These are phyloP conservation scores for Meiosimyza platycephala DNA, from an alignment of 2,888 invertebrate genomes.

Conservation along the genomic window DNA sequence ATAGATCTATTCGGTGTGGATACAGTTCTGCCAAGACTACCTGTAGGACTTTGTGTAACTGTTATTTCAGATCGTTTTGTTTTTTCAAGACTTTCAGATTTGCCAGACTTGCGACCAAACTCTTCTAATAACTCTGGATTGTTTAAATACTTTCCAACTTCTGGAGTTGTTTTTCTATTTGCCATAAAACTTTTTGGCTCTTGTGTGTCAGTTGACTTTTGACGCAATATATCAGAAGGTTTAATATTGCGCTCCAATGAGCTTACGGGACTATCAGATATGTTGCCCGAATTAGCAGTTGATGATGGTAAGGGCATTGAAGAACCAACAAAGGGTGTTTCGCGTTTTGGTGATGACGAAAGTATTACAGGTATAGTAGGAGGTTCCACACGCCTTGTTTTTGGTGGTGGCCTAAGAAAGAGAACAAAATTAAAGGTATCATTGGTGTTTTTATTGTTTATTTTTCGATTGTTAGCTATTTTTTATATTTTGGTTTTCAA, in stretches of 20 bases:
- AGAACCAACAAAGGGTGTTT: conserved; percentile 56
- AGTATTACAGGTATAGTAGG: conserved; percentile 66
- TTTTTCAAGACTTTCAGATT: conserved; percentile 66
- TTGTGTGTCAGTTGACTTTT: conserved; percentile 66
- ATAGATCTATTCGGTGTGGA: conserved; percentile 51
- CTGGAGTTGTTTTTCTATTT: conserved; percentile 66
- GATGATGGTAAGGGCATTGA: conserved; percentile 58
- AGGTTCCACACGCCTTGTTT: conserved; percentile 73
- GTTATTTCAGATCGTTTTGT: conserved; percentile 58
- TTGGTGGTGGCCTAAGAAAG: conserved; percentile 72
- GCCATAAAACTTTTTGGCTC: conserved; percentile 62
- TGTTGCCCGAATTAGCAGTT: not conserved
- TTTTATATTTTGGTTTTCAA: too few relatives aligned
- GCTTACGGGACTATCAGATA: conserved; percentile 61
- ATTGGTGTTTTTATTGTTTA: not conserved
- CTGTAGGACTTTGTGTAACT: conserved; percentile 59
- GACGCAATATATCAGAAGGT: conserved; percentile 67
- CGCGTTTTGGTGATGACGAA: conserved; percentile 64
- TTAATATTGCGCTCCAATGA: conserved; percentile 67
- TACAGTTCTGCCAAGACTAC: conserved; percentile 64
- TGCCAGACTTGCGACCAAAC: conserved; percentile 64
- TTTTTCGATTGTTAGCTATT: not conserved
- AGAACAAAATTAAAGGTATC: conserved; percentile 29
- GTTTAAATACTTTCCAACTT: conserved; percentile 61
- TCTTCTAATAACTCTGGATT: conserved; percentile 65